phyloP scores from a whole-genome alignment of 1,140 invertebrate genomes.

The Heliconius congener region DNA sequence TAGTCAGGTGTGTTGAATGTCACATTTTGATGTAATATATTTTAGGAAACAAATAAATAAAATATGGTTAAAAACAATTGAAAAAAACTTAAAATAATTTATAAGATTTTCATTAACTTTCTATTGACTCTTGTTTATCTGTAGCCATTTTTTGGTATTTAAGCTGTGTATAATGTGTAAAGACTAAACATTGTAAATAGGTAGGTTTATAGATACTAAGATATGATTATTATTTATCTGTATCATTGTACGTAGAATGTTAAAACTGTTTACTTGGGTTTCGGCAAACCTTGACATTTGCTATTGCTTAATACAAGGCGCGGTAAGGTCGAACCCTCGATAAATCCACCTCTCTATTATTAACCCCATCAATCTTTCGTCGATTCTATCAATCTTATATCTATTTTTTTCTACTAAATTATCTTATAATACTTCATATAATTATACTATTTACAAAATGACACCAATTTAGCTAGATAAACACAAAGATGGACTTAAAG shows the following conservation, averaged over 20 bases:
- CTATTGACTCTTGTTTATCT: too few species aligned
- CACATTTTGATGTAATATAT: neutral
- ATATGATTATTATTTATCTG: neutral
- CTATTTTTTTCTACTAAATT: neutral
- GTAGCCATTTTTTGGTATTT: too few species aligned
- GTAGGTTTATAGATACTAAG: neutral
- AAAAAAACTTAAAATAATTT: too few species aligned
- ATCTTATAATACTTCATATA: neutral
- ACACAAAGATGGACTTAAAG: too few species aligned
- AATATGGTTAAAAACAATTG: too few species aligned
- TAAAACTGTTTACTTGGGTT: neutral
- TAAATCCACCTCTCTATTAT: slow-evolving; percentile 16
- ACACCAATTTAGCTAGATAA: too few species aligned
- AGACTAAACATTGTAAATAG: too few species aligned
- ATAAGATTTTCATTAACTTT: too few species aligned
- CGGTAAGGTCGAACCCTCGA: slow-evolving; percentile 17
- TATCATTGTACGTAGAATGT: neutral
- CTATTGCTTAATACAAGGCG: slow-evolving; percentile 30
- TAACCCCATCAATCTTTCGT: slow-evolving; percentile 13
- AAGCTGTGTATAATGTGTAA: too few species aligned
- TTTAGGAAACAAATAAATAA: too few species aligned
- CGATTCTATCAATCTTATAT: too few species aligned
- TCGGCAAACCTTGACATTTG: slow-evolving; percentile 34
- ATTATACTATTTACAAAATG: too few species aligned
- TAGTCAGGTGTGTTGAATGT: slow-evolving; percentile 68